Percentiles rank a stretch among this genome's conserved stretches.
These are phyloP conservation scores for Steatocranus sp. DNA, from an alignment of 2,797 vertebrate genomes.

Conservation along the genomic window DNA sequence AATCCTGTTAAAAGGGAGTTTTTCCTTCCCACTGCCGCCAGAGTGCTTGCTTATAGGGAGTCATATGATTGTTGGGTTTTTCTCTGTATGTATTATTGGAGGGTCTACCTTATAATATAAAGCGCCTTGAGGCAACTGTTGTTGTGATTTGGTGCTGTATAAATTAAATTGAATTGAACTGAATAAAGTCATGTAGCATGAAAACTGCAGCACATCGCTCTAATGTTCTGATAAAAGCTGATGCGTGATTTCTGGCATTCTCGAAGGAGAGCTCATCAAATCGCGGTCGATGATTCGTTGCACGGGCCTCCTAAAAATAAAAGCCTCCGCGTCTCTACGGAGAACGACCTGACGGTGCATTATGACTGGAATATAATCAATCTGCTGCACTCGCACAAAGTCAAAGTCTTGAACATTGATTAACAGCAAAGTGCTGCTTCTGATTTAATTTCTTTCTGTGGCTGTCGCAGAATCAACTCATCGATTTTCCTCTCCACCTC, in stretches of 20 bases:
- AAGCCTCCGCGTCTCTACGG: neutral
- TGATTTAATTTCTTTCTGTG: neutral
- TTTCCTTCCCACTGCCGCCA: neutral
- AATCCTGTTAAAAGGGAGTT: neutral
- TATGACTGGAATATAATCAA: neutral
- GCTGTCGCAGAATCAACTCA: neutral
- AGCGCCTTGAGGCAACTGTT: neutral
- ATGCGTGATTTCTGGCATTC: neutral
- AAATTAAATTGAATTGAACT: neutral
- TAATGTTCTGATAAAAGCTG: neutral
- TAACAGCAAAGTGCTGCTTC: neutral
- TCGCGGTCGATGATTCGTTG: neutral
- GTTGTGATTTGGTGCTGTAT: neutral
- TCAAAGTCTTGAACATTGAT: neutral
- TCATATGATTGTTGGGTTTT: neutral
- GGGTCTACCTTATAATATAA: neutral
- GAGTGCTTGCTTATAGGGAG: neutral
- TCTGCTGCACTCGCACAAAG: neutral
- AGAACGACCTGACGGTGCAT: neutral
- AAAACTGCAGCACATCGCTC: neutral
- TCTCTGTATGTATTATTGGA: neutral
- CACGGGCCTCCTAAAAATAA: neutral
- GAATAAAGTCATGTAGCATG: neutral
- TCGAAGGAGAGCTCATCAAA: neutral
- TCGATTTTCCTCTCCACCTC: neutral